A percentile compares a stretch with the other conserved stretches of the same genome.
Conservation (phyloP, 2,113 vertebrate genomes). For the Syngnathus scovelli region DNA sequence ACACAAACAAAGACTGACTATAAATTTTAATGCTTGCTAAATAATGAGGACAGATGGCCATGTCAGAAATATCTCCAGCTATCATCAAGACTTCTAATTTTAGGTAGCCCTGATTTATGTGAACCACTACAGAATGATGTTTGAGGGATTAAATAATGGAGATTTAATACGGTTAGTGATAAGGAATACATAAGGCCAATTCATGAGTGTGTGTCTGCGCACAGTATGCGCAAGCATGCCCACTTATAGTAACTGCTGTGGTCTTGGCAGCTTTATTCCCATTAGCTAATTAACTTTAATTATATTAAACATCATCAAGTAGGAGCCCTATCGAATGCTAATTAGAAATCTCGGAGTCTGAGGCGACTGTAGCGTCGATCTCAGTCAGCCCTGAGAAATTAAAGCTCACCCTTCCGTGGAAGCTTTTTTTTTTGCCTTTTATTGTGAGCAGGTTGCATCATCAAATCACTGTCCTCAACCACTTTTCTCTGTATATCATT, state of each 20-base stretch:
- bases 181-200: neutral
- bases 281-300: slow-evolving; percentile 59
- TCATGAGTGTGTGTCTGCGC: slow-evolving; percentile 9
- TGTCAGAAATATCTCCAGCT: too few relatives aligned
- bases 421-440: neutral
- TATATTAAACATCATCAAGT: slow-evolving; percentile 51
- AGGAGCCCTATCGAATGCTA: slow-evolving; percentile 51
- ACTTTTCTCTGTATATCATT: neutral
- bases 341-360: slow-evolving; percentile 59
- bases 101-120: neutral
- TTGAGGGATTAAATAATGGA: neutral
- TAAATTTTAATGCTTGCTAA: too few relatives aligned
- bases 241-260: slow-evolving; percentile 41
- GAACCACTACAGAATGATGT: neutral
- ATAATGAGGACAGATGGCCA: too few relatives aligned
- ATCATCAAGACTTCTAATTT: neutral
- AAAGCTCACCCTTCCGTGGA: slow-evolving; percentile 14
- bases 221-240: slow-evolving; percentile 38
- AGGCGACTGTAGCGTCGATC: slow-evolving; percentile 29
- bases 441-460: neutral
- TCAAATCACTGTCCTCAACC: neutral
- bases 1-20: too few relatives aligned
- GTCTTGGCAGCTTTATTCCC: slow-evolving; percentile 48
- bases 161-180: neutral
- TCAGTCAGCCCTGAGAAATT: slow-evolving; percentile 36